Base-by-base conservation (phyloP, 1,140 invertebrate species). In the Sarcophaga bullata region DNA sequence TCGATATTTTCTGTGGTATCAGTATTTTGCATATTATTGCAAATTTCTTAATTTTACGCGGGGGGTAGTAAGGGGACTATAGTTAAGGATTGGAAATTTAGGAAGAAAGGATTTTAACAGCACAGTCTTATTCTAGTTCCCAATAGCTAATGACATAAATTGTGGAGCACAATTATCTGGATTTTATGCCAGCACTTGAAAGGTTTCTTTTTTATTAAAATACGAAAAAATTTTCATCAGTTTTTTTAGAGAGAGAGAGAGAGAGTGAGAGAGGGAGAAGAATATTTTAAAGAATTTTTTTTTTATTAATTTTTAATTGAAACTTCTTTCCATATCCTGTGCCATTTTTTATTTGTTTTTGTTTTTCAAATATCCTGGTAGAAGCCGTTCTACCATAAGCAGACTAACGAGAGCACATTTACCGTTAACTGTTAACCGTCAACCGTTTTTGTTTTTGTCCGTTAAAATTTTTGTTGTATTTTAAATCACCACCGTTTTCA, bases 401-500 rank as follows among this genome's bases (percentile, higher is more conserved):
- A 7, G 54, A 37, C 25, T 37, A 37, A 1, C 25, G 25, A 37
- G 25, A 37, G 25, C 25, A 37, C 25, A 37, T 37, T 37, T 37
- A 37, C 25, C 25, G 25, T 37, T 37, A 37, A n/a, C 52, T 58
- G 52, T 15, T 13, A 9, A 15, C 9, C 13, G 11, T 58, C 13
- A 13, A 58, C 7, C 54, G 8, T 52, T 52, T 68, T n/a, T 68
- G 19, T 68, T 19, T 68, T 68, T 58, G 62, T 68, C 73, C 47
- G 47, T 49, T 78, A 50, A 37, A 37, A 37, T 37, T 52, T 25
- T 50, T 13, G 19, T 78, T 25, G 19, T 68, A 78, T 50, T 19
- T 78, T 5, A 78, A 78, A 78, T 78, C 75, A 78, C 75, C 75
- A 78, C 75, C 75, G 75, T 78, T 78, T 78, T 19, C 75, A 78